These are phyloP conservation scores for Neoarius graeffei DNA, from an alignment of 2,113 vertebrate genomes.

Conservation along the genomic window DNA sequence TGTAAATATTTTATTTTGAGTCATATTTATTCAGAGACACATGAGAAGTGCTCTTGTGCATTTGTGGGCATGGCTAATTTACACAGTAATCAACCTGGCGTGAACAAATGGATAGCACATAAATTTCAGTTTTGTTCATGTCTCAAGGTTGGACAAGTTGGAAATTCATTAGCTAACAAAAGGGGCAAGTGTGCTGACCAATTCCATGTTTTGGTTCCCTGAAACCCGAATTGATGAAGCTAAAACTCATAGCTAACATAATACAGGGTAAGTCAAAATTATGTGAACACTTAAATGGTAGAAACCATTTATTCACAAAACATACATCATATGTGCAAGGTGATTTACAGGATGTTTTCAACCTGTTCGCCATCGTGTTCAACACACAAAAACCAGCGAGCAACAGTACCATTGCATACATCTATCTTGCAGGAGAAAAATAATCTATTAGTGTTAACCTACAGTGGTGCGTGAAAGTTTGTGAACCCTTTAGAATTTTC, in stretches of 20 bases:
- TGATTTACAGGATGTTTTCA: no score
- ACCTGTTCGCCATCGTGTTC: no score
- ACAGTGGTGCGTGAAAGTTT: no score
- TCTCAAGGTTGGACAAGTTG: not conserved
- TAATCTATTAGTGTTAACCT: no score
- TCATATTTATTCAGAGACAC: not conserved
- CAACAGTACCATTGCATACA: no score
- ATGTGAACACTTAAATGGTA: no score
- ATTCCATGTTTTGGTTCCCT: not conserved
- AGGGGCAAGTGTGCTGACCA: not conserved
- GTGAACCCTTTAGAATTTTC: no score
- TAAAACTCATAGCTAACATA: not conserved
- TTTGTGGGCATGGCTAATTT: not conserved
- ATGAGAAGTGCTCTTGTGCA: not conserved
- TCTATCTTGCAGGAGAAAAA: no score
- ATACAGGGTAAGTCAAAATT: no score
- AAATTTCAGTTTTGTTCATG: not conserved
- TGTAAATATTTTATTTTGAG: not conserved
- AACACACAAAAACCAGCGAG: no score
- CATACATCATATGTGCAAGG: no score
- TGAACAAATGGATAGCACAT: not conserved
- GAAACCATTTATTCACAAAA: no score
- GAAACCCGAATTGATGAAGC: not conserved
- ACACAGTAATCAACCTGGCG: not conserved
- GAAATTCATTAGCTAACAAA: not conserved